Evolutionary conservation across 2,797 vertebrate genomes (phyloP), one percentile per base, ranked within the genome.

Genomic region (Rhabdomys pumilio): DNA sequence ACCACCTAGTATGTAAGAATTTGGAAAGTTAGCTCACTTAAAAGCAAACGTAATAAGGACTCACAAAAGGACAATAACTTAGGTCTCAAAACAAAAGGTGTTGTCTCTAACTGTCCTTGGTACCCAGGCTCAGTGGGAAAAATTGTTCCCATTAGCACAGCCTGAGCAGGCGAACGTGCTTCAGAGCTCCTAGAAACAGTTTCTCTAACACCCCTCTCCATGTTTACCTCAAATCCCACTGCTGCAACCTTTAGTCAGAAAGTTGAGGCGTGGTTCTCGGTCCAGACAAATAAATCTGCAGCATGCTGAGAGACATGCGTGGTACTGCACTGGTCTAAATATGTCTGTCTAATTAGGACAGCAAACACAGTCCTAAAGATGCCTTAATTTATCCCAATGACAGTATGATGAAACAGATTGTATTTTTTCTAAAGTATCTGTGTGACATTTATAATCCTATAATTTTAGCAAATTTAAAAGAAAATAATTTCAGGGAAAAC

Each of bases 231-330:
- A 91, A 93, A 86, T 92, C 89, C 38, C n/a, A 88, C 0, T 61
- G 38, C 84, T 87, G 76, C 79, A 93, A 83, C 3, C 29, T 69
- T 92, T 85, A 47, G 91, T 96, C 90, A 92, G 63, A 94, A 82
- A 50, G 95, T 83, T 65, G 72, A 7, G 19, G 11, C 69, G 61
- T 13, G 55, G 81, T 59, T 31, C 75, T 53, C 6, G 63, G 87
- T 86, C 59, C 87, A 94, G 86, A 82, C 65, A 90, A 82, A 79
- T 63, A 11, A 80, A 76, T 88, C 90, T 14, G 67, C 65, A 75
- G 72, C 44, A 87, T 79, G 79, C 80, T 93, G 65, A n/a, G 10
- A 65, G n/a, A 61, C 13, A 44, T 31, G 90, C 55, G 63, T 29
- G 55, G 87, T 90, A 85, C 11, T n/a, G 14, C 4, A 76, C 19